These are phyloP conservation scores for Cassiopea xamachana DNA, from an alignment of 30 jellyfish, hydroid and myxozoan genomes.

Conservation along the genomic window DNA sequence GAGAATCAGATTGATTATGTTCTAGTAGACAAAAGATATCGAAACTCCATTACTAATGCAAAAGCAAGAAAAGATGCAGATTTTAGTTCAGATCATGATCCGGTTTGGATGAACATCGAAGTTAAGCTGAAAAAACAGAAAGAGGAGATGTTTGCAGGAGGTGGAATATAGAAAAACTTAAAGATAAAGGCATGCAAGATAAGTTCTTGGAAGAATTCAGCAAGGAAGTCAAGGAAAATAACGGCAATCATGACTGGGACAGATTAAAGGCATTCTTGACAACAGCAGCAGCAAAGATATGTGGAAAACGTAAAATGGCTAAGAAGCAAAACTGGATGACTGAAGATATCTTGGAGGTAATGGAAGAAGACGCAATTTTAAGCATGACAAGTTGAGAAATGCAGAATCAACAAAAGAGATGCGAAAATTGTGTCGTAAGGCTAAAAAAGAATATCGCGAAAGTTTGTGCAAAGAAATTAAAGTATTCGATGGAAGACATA, in stretches of 20 bases:
- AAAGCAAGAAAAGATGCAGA: too few species aligned
- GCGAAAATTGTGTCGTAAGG: not conserved
- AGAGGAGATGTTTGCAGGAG: not conserved
- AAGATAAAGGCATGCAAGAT: not conserved
- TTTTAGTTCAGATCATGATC: too few species aligned
- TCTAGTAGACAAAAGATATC: too few species aligned
- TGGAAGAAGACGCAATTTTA: not conserved
- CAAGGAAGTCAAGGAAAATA: not conserved
- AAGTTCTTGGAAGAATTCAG: not conserved
- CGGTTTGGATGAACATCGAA: not conserved
- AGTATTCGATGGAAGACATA: not conserved
- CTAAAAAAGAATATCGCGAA: slow-evolving; percentile 7
- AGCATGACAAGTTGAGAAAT: not conserved
- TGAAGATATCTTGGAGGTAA: not conserved
- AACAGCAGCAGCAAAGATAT: not conserved
- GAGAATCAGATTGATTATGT: too few species aligned
- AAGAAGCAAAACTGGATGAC: not conserved
- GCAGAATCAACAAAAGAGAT: not conserved
- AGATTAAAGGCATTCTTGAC: not conserved
- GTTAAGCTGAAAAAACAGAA: not conserved
- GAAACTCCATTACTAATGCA: too few species aligned
- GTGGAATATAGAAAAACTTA: not conserved
- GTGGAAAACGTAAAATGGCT: not conserved
- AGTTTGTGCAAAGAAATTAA: slow-evolving; percentile 13
- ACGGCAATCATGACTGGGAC: not conserved